Conservation (phyloP, 2,797 vertebrate species). For the Glyptemys insculpta region DNA sequence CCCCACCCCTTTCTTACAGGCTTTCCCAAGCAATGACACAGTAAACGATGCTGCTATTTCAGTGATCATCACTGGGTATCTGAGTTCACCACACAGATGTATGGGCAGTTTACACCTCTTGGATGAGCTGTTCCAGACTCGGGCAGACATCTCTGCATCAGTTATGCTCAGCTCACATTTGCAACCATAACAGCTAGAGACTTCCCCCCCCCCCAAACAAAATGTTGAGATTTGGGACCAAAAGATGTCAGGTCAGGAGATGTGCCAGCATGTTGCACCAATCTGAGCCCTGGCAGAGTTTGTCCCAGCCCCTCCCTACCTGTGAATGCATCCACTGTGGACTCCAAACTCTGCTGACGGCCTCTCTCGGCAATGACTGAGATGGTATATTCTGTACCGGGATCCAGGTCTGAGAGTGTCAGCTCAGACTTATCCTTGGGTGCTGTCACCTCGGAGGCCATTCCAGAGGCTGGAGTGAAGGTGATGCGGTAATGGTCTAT, state of each 20-base stretch:
- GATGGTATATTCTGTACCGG: slow-evolving; percentile 96
- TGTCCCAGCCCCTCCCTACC: slow-evolving; percentile 80
- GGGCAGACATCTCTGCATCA: background rate
- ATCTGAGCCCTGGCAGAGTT: background rate
- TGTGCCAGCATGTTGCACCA: accelerated
- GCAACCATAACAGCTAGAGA: background rate
- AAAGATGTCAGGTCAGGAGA: background rate
- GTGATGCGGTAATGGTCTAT: slow-evolving; percentile 96
- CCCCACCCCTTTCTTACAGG: background rate
- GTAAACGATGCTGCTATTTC: background rate
- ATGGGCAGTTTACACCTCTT: background rate
- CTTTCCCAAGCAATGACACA: background rate
- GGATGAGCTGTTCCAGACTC: background rate
- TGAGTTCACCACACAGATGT: background rate
- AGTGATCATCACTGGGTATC: background rate
- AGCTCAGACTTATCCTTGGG: slow-evolving; percentile 86
- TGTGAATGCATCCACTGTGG: slow-evolving; percentile 96
- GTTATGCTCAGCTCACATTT: background rate
- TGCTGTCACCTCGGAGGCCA: slow-evolving; percentile 91
- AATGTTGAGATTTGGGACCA: background rate
- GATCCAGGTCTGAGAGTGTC: slow-evolving; percentile 91
- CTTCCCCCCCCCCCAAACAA: background rate
- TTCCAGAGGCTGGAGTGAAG: slow-evolving; percentile 91
- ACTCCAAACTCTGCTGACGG: slow-evolving; percentile 92
- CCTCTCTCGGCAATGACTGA: slow-evolving; percentile 93